Conservation (phyloP, 1,140 invertebrate species). For the Lutraria rhynchaena region DNA sequence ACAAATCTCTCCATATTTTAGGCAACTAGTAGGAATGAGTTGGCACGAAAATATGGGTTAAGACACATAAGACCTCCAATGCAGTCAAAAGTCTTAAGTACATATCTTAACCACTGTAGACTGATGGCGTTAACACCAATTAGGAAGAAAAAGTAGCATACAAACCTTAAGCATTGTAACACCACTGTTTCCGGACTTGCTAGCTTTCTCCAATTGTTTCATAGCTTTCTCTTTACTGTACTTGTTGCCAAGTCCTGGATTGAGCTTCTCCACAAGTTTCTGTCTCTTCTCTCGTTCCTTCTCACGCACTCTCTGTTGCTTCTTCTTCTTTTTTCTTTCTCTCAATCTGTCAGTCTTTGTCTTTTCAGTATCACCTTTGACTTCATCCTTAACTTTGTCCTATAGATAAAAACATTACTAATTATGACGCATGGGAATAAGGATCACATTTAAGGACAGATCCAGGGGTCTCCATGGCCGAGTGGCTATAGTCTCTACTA, state of each 20-base stretch:
- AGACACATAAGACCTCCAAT: too few species aligned
- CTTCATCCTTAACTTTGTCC: slow-evolving; percentile 89
- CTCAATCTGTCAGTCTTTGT: slow-evolving; percentile 94
- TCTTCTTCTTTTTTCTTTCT: slow-evolving; percentile 93
- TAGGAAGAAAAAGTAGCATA: too few species aligned
- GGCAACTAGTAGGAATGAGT: neutral
- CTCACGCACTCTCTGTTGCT: slow-evolving; percentile 65
- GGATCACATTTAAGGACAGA: too few species aligned
- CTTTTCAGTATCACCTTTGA: slow-evolving; percentile 91
- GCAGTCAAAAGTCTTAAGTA: too few species aligned
- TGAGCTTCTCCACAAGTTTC: slow-evolving; percentile 75
- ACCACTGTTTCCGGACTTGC: slow-evolving; percentile 64
- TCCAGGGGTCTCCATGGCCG: too few species aligned
- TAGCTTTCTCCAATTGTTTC: slow-evolving; percentile 83
- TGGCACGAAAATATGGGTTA: neutral
- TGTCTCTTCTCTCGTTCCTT: slow-evolving; percentile 70
- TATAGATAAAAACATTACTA: too few species aligned
- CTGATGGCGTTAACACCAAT: neutral
- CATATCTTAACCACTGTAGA: too few species aligned
- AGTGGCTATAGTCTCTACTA: too few species aligned
- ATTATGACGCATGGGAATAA: too few species aligned
- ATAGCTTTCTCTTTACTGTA: slow-evolving; percentile 84
- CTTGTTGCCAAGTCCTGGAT: slow-evolving; percentile 85
- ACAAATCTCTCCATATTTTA: neutral
- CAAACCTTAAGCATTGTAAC: slow-evolving; percentile 77